Conservation (phyloP, 2,113 vertebrate species). For the Malurus melanocephalus region DNA sequence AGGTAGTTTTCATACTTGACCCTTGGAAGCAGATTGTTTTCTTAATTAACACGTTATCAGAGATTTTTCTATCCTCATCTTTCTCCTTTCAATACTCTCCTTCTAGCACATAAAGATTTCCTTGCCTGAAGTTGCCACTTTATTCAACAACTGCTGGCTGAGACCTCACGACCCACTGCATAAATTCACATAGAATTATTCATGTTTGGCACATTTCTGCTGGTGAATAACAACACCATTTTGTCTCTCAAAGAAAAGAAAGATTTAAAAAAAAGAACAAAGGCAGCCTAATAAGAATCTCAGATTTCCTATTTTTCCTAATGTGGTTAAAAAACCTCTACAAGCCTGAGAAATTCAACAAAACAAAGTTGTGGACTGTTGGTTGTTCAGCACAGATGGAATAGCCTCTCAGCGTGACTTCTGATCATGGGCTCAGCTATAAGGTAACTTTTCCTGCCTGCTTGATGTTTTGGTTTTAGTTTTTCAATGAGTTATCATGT, state of each 20-base stretch:
- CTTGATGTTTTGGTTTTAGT: not conserved
- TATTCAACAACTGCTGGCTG: conserved; percentile 44
- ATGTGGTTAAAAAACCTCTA: conserved; percentile 7
- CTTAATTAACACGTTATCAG: conserved; percentile 41
- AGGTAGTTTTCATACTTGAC: conserved; percentile 28
- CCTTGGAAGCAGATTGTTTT: conserved; percentile 39
- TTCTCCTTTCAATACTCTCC: not conserved
- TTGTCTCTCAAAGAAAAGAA: conserved; percentile 33
- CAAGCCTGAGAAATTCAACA: conserved; percentile 16
- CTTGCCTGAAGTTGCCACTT: conserved; percentile 36
- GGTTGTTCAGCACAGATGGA: not conserved
- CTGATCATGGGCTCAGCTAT: not conserved
- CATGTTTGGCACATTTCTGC: conserved; percentile 43
- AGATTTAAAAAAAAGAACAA: conserved; percentile 25
- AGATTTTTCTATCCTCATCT: conserved; percentile 30
- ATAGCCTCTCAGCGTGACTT: not conserved
- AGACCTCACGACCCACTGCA: not conserved
- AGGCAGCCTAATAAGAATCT: conserved; percentile 25
- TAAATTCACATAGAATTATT: conserved; percentile 53
- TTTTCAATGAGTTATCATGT: not conserved
- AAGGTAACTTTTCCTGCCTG: not conserved
- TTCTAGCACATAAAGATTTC: conserved; percentile 28
- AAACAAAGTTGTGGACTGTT: not conserved
- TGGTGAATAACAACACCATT: conserved; percentile 26
- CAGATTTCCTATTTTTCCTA: not conserved